phyloP scores from a whole-genome alignment of 2,888 invertebrate species.

The Girardia tigrina region DNA sequence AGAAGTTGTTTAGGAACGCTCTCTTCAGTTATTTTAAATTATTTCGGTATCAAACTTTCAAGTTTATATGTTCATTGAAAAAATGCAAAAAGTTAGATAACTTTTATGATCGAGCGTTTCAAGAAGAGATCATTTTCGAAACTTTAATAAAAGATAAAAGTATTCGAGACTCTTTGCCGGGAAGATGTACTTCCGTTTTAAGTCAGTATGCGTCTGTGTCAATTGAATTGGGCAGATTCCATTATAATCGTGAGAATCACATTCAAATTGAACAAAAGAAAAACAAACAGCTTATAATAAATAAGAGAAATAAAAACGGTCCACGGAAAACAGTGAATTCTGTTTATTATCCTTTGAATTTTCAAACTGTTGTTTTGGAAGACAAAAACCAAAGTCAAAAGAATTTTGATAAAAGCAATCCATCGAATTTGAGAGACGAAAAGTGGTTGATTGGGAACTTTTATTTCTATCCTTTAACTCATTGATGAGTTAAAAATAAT shows the following conservation, averaged over 20 bases:
- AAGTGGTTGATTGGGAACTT: slow-evolving; percentile 7
- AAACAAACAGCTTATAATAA: background rate
- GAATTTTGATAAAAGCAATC: background rate
- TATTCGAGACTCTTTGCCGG: background rate
- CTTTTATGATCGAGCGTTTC: background rate
- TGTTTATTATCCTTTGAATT: background rate
- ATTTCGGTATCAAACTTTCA: background rate
- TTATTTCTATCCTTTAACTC: slow-evolving; percentile 15
- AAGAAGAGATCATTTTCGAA: background rate
- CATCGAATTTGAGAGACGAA: background rate
- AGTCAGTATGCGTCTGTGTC: background rate
- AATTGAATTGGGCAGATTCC: background rate
- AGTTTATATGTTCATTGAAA: background rate
- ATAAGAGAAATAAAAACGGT: background rate
- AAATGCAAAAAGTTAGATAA: background rate
- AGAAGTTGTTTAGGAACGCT: no score
- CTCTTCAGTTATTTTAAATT: no score
- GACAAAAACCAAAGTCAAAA: background rate
- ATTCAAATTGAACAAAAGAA: background rate
- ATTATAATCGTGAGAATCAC: background rate
- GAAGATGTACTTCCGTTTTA: background rate
- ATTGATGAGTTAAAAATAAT: background rate
- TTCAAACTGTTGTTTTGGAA: background rate
- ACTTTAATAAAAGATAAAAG: background rate
- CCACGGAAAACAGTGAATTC: background rate